Conservation (phyloP, 2,113 vertebrate species). For the Scartelaos histophorus region DNA sequence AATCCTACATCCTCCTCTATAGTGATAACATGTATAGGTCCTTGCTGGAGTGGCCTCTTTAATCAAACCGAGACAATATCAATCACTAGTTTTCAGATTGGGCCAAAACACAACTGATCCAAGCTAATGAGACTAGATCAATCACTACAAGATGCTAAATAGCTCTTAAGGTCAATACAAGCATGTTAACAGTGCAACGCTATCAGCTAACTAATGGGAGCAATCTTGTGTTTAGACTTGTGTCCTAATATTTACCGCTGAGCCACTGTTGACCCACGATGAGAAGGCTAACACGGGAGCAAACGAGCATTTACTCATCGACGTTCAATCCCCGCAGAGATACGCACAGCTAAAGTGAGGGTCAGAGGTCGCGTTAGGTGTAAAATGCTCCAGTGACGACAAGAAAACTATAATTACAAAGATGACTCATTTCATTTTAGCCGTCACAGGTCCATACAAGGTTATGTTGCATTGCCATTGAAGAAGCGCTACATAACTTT, state of each 20-base stretch:
- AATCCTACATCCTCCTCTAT: neutral
- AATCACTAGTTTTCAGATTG: neutral
- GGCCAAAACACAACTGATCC: neutral
- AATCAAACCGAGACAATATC: neutral
- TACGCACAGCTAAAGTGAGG: neutral
- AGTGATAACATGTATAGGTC: neutral
- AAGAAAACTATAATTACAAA: neutral
- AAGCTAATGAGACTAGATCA: neutral
- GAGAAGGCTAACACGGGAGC: slow-evolving; percentile 1
- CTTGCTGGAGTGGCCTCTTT: neutral
- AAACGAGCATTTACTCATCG: neutral
- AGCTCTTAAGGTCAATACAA: neutral
- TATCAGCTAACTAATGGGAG: neutral
- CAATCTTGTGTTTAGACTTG: slow-evolving; percentile 1
- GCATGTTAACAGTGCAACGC: neutral
- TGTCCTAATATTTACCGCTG: slow-evolving; percentile 7
- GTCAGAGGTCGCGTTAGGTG: slow-evolving; percentile 1
- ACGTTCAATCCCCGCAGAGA: neutral
- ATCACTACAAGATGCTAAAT: slow-evolving; percentile 3
- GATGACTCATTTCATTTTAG: neutral
- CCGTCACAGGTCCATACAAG: neutral
- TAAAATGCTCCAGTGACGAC: neutral
- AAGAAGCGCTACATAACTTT: neutral
- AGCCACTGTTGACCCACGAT: slow-evolving; percentile 6
- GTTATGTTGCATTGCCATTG: neutral